Evolutionary conservation across 2,888 invertebrate genomes (phyloP).

Genomic region (Catocala nupta): DNA sequence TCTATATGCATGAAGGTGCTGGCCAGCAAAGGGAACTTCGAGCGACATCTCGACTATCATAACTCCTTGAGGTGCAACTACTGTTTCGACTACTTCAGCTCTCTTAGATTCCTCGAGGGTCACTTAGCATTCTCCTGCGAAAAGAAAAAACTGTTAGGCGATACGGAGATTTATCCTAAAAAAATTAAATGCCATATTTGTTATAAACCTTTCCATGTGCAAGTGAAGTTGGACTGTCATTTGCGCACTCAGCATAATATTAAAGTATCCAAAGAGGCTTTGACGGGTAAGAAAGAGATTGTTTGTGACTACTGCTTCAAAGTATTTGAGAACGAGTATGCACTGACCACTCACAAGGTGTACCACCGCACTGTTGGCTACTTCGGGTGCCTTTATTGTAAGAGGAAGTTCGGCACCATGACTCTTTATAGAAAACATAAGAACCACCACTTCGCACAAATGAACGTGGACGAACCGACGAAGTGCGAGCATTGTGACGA

Average conservation of each 20-base stretch:
- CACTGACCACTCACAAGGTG: conserved; percentile 75
- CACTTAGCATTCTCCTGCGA: conserved; percentile 80
- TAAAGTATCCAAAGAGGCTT: conserved; percentile 62
- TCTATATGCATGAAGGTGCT: conserved; percentile 81
- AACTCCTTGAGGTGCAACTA: conserved; percentile 83
- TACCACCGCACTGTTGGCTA: conserved; percentile 80
- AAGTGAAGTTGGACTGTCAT: conserved; percentile 84
- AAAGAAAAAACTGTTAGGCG: conserved; percentile 78
- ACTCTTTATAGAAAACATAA: conserved; percentile 84
- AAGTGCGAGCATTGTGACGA: conserved; percentile 86
- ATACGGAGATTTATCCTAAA: conserved; percentile 76
- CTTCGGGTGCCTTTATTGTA: conserved; percentile 84
- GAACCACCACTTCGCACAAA: conserved; percentile 77
- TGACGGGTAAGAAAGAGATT: conserved; percentile 67
- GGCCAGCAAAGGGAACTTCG: conserved; percentile 82
- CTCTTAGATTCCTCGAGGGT: conserved; percentile 78
- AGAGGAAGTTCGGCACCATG: conserved; percentile 82
- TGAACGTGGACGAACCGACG: conserved; percentile 78
- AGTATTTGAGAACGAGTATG: conserved; percentile 79
- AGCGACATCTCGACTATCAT: conserved; percentile 83
- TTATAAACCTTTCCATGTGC: conserved; percentile 83
- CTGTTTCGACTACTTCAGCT: conserved; percentile 81
- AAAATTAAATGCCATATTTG: conserved; percentile 80
- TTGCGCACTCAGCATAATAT: conserved; percentile 76
- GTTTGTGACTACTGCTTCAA: conserved; percentile 84